These are phyloP conservation scores for Acanthococcus lagerstroemiae DNA, from an alignment of 2,888 invertebrate genomes.

Conservation along the genomic window DNA sequence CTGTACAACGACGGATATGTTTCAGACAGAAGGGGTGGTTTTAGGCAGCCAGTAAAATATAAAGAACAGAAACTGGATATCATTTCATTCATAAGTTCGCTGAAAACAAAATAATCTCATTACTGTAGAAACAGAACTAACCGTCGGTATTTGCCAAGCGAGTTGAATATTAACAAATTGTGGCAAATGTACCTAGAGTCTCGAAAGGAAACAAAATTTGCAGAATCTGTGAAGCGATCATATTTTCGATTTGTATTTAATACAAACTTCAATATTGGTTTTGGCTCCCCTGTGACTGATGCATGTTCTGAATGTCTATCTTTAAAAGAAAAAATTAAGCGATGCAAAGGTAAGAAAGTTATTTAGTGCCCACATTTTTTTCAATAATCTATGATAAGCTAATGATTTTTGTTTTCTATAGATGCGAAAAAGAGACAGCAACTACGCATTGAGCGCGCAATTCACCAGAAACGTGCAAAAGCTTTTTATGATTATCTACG, in stretches of 20 bases:
- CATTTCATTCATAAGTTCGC: not conserved
- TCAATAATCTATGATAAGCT: too few species aligned
- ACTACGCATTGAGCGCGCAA: too few species aligned
- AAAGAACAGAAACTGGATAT: not conserved
- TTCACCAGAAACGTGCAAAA: conserved; percentile 35
- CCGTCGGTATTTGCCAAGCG: not conserved
- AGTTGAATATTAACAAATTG: not conserved
- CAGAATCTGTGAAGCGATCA: not conserved
- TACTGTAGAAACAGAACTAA: not conserved
- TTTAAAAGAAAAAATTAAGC: not conserved
- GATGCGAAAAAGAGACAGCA: too few species aligned
- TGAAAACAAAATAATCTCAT: not conserved
- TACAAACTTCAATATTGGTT: not conserved
- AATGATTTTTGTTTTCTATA: too few species aligned
- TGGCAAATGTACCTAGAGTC: not conserved
- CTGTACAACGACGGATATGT: not conserved
- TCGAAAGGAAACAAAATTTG: not conserved
- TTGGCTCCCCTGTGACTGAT: not conserved
- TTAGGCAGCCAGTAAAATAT: not conserved
- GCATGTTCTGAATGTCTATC: not conserved
- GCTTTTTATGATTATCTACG: conserved; percentile 35
- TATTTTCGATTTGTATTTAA: not conserved
- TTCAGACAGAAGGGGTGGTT: not conserved
- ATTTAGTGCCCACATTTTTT: too few species aligned
- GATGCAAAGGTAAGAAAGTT: not conserved